Percentiles rank a stretch among this genome's conserved stretches.
phyloP scores from a whole-genome alignment of 2,888 invertebrate genomes.

The Tetranychus piercei region DNA sequence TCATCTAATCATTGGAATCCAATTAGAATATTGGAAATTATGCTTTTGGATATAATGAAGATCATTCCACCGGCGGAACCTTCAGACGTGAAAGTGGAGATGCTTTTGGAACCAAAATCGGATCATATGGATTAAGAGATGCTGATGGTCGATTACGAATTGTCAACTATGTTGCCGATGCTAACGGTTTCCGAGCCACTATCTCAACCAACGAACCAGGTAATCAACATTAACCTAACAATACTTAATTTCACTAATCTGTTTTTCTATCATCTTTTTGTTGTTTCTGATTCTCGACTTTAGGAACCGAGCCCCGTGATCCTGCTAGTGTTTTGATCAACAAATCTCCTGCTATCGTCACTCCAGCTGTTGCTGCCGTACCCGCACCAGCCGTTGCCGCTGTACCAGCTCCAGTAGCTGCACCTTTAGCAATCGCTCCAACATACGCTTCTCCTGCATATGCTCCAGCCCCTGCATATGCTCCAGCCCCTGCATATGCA shows the following conservation, averaged over 20 bases:
- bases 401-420: conserved; percentile 17
- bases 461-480: neutral
- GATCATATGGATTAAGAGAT: conserved; percentile 25
- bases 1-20: no score
- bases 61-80: conserved; percentile 27
- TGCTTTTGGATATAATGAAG: conserved; percentile 28
- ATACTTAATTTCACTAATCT: neutral
- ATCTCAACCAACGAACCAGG: conserved; percentile 17
- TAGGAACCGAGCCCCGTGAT: conserved; percentile 13
- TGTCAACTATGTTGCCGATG: conserved; percentile 25
- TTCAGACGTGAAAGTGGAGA: conserved; percentile 24
- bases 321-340: conserved; percentile 13
- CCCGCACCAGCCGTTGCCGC: conserved; percentile 13
- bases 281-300: neutral
- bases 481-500: neutral
- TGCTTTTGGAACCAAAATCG: conserved; percentile 23
- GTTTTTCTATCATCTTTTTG: neutral
- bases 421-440: neutral
- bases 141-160: conserved; percentile 24
- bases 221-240: neutral
- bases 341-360: neutral
- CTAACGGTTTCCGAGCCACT: conserved; percentile 25
- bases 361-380: conserved; percentile 2
- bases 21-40: conserved; percentile 26
- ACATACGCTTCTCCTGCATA: conserved; percentile 8